Evolutionary conservation across 2,888 invertebrate genomes (phyloP).

Genomic region (Ormyrus pomaceus): DNA sequence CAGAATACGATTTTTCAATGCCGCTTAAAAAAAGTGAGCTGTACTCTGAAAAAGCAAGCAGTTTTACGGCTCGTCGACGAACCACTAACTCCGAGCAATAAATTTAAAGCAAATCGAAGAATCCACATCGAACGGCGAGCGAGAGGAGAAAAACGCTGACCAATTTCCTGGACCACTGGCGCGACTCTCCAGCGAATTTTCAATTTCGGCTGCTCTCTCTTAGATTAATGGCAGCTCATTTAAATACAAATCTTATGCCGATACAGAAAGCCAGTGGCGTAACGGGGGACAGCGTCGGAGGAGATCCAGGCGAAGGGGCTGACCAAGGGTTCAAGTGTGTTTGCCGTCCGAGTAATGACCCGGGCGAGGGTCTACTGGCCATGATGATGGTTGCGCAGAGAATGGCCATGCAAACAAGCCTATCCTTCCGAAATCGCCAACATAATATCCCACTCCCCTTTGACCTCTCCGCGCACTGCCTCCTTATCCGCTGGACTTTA

Average conservation of each 20-base stretch:
- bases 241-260: slow-evolving; percentile 75
- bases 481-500: slow-evolving; percentile 46
- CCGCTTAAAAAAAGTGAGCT: slow-evolving; percentile 16
- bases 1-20: background rate
- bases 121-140: background rate
- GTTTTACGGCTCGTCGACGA: slow-evolving; percentile 34
- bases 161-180: slow-evolving; percentile 27
- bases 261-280: slow-evolving; percentile 67
- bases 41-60: slow-evolving; percentile 44
- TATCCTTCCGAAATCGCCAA: slow-evolving; percentile 59
- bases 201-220: slow-evolving; percentile 67
- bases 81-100: slow-evolving; percentile 12
- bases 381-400: slow-evolving; percentile 69
- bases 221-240: slow-evolving; percentile 75
- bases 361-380: slow-evolving; percentile 65
- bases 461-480: slow-evolving; percentile 15
- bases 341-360: slow-evolving; percentile 75
- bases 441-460: slow-evolving; percentile 40
- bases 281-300: slow-evolving; percentile 1
- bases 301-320: slow-evolving; percentile 63
- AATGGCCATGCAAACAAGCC: slow-evolving; percentile 74
- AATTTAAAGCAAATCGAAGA: slow-evolving; percentile 35
- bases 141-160: slow-evolving; percentile 50
- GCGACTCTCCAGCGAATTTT: slow-evolving; percentile 54
- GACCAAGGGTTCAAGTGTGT: slow-evolving; percentile 74